Evolutionary conservation across 2,888 invertebrate species (phyloP), one percentile per base, ranked within the genome.

Genomic region (Philopedon plagiatum): DNA sequence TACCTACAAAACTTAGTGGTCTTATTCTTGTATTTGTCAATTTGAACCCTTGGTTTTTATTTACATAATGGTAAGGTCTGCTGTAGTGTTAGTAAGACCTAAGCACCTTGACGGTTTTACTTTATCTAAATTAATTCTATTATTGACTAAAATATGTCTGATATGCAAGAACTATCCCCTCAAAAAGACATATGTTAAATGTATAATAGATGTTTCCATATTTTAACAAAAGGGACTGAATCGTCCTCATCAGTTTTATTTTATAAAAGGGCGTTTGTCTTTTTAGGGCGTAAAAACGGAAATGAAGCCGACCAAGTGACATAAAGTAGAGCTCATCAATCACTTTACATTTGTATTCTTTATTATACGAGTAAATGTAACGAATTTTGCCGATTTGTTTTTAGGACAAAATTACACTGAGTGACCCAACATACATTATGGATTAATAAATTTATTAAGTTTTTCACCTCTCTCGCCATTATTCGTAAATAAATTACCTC

Each of bases 271-370:
- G 29, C 62, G 69, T 63, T 69, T 34, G n/a, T 67, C 13, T 39
- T 67, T 66, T 70, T 63, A 56, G 68, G 69, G 64, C 54, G 73
- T 68, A 60, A 73, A 69, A 73, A 34, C 74, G 74, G 74, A 74
- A 71, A 74, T 74, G 74, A 74, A 74, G 71, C 63, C 74, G 62
- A 58, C 67, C 62, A 63, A 66, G 56, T 73, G 63, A 37, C 34
- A 32, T 32, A 68, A 69, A 60, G 44, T 21, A 13, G 23, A 37
- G 54, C 32, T 51, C 67, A 72, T 72, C 63, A 68, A 72, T 72
- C 72, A 67, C n/a, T n/a, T n/a, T n/a, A n/a, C n/a, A n/a, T n/a
- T 51, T 21, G 44, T 57, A 46, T 57, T 21, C 49, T 62, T 62
- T 61, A n/a, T n/a, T n/a, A n/a, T n/a, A n/a, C n/a, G n/a, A n/a